Percentiles rank a stretch among this genome's conserved stretches.
phyloP scores from a whole-genome alignment of 92 coral and sea anemone genomes.

The Porites divaricata region DNA sequence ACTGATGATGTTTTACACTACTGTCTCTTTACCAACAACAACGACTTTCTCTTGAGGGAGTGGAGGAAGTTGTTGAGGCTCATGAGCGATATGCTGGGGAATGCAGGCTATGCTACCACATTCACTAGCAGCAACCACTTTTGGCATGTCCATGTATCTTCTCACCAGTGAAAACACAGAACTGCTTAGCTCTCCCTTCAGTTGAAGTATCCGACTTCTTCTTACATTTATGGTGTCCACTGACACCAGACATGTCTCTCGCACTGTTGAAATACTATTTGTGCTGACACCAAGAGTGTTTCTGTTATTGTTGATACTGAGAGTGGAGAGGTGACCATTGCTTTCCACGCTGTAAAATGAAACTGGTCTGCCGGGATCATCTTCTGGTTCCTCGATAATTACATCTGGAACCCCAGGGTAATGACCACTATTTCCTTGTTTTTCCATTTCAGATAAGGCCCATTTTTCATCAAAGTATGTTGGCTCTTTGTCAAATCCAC shows the following conservation, averaged over 20 bases:
- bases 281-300: constrained; percentile 70
- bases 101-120: constrained; percentile 90
- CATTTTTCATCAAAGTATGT: constrained; percentile 47
- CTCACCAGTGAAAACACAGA: constrained; percentile 85
- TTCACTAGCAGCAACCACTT: constrained; percentile 80
- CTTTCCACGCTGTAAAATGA: constrained; percentile 42
- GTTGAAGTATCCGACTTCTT: constrained; percentile 71
- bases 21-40: constrained; percentile 65
- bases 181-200: constrained; percentile 74
- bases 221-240: constrained; percentile 61
- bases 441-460: constrained; percentile 36
- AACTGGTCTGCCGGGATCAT: constrained; percentile 43
- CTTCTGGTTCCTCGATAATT: constrained; percentile 28
- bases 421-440: neutral
- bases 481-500: constrained; percentile 69
- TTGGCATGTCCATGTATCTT: constrained; percentile 80
- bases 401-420: constrained; percentile 41
- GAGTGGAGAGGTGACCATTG: constrained; percentile 44
- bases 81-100: constrained; percentile 72
- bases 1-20: constrained; percentile 25
- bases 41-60: constrained; percentile 6
- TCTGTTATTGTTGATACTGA: constrained; percentile 58
- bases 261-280: constrained; percentile 57
- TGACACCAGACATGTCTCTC: constrained; percentile 79
- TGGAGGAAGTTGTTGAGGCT: constrained; percentile 53